Conservation (phyloP, 2,797 vertebrate genomes). For the Sebastes alutus region DNA sequence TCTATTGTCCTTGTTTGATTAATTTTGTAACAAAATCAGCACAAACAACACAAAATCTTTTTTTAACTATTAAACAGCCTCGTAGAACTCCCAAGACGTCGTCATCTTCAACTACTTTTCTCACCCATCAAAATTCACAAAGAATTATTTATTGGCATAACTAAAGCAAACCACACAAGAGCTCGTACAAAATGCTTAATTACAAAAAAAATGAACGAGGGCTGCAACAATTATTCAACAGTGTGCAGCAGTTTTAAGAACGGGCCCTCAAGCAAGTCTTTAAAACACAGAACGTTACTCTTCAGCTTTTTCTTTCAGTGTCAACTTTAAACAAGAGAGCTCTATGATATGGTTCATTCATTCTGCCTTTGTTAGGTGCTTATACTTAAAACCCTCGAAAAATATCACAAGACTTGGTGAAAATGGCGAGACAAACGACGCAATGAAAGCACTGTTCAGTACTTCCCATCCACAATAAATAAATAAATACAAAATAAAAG, state of each 20-base stretch:
- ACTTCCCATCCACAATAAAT: not conserved
- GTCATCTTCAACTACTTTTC: not conserved
- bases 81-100: not conserved
- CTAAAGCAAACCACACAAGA: not conserved
- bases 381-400: not conserved
- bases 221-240: slow-evolving; percentile 21
- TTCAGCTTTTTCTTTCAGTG: not conserved
- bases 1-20: not conserved
- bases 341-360: not conserved
- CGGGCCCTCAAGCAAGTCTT: slow-evolving; percentile 5
- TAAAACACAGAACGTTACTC: not conserved
- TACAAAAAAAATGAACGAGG: not conserved
- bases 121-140: not conserved
- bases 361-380: not conserved
- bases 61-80: not conserved
- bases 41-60: not conserved
- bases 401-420: not conserved
- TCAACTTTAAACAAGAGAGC: slow-evolving; percentile 1
- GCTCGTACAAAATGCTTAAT: not conserved
- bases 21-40: not conserved
- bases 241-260: slow-evolving; percentile 13
- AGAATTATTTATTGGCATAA: slow-evolving; percentile 9
- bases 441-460: not conserved
- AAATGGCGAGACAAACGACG: not conserved
- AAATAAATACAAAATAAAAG: not conserved